Evolutionary conservation across 2,797 vertebrate species (phyloP), one percentile per base, ranked within the genome.

Genomic region (Cetoscarus ocellatus): DNA sequence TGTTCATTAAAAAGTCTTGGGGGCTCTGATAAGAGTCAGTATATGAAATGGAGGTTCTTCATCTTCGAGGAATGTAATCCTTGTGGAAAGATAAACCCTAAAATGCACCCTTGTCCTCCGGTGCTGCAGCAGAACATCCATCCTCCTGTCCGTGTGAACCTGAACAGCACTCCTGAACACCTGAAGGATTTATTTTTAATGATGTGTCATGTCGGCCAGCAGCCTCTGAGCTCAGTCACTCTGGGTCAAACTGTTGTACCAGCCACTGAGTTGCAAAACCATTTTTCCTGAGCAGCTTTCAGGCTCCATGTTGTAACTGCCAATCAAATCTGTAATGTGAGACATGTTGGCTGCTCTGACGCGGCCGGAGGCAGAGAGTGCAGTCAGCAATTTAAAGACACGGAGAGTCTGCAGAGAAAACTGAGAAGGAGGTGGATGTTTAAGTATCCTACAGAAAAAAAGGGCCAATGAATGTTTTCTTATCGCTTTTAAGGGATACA

Each of bases 241-340:
- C 44, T 8, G 19, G 55, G 61, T 65, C 34, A 56, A 11, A 64
- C 10, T 6, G 2, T 7, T 12, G 15, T 6, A 8, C 2, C 56
- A 15, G 10, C 14, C 61, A 3, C 44, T 0, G 8, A 43, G 15
- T 6, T 9, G 6, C 36, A 36, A 35, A 61, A 15, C 53, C 14
- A 27, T 53, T 1, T 35, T 27, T 53, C 8, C 2, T 35, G 50
- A 35, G 50, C 7, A 60, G 52, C 51, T 35, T 38, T 43, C 62
- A 51, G 40, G 44, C 42, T 59, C 40, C 7, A 5, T 10, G 39
- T 27, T 47, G 19, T 48, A 35, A 3, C 38, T 42, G 13, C 73
- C 75, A 62, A 40, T 70, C 68, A 64, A 9, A 48, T 19, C 35
- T 3, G 48, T 60, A 38, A 15, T 56, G 27, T 62, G 49, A 70